phyloP scores from a whole-genome alignment of 2,113 vertebrate genomes.

The Tachuris rubrigastra region DNA sequence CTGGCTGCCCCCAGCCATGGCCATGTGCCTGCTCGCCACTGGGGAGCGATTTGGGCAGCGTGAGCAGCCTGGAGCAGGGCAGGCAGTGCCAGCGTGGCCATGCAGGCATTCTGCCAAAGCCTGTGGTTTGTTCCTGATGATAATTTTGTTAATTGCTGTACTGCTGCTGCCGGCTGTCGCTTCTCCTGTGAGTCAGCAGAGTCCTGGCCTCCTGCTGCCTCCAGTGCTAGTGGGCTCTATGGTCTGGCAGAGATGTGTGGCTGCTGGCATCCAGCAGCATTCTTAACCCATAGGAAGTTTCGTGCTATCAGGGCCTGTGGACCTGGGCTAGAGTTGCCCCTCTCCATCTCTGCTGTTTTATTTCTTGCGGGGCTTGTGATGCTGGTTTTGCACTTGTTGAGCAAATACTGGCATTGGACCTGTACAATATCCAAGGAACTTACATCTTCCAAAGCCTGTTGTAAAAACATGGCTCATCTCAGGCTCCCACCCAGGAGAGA shows the following conservation, averaged over 20 bases:
- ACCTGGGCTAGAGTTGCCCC: background rate
- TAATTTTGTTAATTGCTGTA: background rate
- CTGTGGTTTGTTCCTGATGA: background rate
- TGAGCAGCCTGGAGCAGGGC: background rate
- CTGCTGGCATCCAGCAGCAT: background rate
- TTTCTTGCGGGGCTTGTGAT: background rate
- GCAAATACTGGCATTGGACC: background rate
- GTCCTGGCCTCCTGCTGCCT: fast-evolving
- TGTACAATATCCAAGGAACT: fast-evolving
- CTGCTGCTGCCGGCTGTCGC: fast-evolving
- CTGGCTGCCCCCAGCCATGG: background rate
- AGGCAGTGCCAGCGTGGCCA: background rate
- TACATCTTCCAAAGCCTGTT: background rate
- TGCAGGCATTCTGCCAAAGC: background rate
- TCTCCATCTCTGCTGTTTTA: background rate
- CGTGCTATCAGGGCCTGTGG: fast-evolving
- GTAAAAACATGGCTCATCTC: background rate
- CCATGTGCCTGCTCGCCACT: fast-evolving
- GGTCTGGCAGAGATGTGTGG: fast-evolving
- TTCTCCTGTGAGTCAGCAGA: background rate
- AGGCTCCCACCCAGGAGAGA: background rate
- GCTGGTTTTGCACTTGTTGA: fast-evolving
- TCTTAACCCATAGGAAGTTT: fast-evolving
- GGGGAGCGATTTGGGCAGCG: fast-evolving
- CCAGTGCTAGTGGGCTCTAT: fast-evolving